A percentile compares a stretch with the other conserved stretches of the same genome.
These are phyloP conservation scores for Pachyuromys duprasi DNA, from an alignment of 2,797 vertebrate genomes.

Conservation along the genomic window DNA sequence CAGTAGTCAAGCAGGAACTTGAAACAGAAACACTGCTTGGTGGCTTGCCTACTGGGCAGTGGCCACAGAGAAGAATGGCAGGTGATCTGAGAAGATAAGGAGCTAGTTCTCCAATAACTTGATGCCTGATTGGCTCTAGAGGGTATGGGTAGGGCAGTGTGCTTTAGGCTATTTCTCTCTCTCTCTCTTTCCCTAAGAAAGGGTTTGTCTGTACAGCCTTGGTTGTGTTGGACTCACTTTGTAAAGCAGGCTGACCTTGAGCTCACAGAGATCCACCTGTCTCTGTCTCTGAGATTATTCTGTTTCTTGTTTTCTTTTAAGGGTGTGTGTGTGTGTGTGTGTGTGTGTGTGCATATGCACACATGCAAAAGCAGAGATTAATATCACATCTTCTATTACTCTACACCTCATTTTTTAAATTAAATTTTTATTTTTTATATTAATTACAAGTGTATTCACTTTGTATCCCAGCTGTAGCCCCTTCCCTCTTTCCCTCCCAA, in stretches of 20 bases:
- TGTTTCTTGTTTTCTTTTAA: no score
- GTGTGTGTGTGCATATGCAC: not conserved
- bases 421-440: no score
- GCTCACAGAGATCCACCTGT: no score
- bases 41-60: not conserved
- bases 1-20: not conserved
- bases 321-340: not conserved
- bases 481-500: no score
- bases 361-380: not conserved
- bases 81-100: not conserved
- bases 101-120: not conserved
- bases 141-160: no score
- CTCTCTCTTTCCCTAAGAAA: not conserved
- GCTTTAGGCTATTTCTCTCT: not conserved
- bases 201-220: no score
- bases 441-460: no score
- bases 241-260: no score
- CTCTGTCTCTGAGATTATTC: no score
- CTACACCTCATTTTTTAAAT: no score
- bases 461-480: no score
- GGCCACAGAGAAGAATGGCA: not conserved
- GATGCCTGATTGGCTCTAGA: not conserved
- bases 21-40: not conserved
- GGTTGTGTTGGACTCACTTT: no score
- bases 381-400: not conserved